A percentile compares a stretch with the other conserved stretches of the same genome.
These are phyloP conservation scores for Pelochelys cantorii DNA, from an alignment of 2,797 vertebrate genomes.

Conservation along the genomic window DNA sequence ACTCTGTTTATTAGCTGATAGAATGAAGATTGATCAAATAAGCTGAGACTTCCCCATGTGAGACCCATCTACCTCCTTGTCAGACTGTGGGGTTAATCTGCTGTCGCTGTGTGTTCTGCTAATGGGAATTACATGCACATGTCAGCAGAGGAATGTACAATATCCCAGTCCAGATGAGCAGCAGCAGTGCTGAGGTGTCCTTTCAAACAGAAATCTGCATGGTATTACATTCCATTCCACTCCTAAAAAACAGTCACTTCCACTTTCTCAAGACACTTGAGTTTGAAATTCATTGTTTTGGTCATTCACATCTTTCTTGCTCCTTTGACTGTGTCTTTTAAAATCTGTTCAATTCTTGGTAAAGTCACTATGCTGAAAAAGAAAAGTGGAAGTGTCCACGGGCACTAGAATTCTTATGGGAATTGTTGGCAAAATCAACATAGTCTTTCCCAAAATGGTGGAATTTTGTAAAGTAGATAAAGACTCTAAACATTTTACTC, in stretches of 20 bases:
- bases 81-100: not conserved
- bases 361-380: not conserved
- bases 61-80: not conserved
- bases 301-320: not conserved
- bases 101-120: not conserved
- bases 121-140: not conserved
- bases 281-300: not conserved
- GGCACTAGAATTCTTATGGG: not conserved
- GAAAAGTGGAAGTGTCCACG: not conserved
- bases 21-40: not conserved
- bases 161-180: not conserved
- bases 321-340: not conserved
- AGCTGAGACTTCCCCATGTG: not conserved
- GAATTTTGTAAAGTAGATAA: not conserved
- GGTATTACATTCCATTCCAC: not conserved
- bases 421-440: not conserved
- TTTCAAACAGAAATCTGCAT: not conserved
- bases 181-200: accelerated
- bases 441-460: not conserved
- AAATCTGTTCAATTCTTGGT: not conserved
- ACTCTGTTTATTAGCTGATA: accelerated
- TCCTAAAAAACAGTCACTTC: not conserved
- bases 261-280: not conserved
- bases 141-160: not conserved
- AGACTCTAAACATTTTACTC: slow-evolving; percentile 1